phyloP scores from a whole-genome alignment of 2,888 invertebrate genomes.

The Xylophagus ater region DNA sequence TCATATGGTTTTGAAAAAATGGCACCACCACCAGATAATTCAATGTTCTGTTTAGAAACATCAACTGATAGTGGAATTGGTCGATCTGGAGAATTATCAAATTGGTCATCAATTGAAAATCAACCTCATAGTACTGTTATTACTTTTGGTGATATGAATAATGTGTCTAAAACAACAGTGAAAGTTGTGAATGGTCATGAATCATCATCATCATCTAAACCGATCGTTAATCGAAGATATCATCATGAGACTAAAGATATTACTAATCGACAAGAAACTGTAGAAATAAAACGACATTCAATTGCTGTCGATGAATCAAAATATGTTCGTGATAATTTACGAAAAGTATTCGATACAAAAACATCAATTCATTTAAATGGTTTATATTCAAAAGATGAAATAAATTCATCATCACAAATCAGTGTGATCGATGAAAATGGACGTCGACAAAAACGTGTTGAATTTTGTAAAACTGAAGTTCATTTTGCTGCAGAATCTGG shows the following conservation, averaged over 20 bases:
- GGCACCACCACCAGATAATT: constrained; percentile 32
- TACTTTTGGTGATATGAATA: constrained; percentile 27
- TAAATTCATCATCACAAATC: constrained; percentile 15
- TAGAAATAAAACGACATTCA: constrained; percentile 42
- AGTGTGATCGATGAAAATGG: constrained; percentile 34
- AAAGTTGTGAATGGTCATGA: constrained; percentile 12
- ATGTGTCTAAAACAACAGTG: constrained; percentile 11
- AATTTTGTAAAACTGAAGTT: constrained; percentile 79
- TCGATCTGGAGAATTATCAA: constrained; percentile 55
- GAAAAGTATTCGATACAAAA: constrained; percentile 26
- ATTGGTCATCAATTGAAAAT: constrained; percentile 32
- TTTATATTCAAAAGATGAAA: constrained; percentile 18
- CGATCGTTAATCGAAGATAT: constrained; percentile 19
- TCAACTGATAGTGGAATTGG: constrained; percentile 69
- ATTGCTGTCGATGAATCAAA: constrained; percentile 48
- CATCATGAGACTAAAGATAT: constrained; percentile 17
- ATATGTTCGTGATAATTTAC: constrained; percentile 36
- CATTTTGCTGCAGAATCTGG: constrained; percentile 81
- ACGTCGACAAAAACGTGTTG: constrained; percentile 58
- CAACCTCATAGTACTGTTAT: constrained; percentile 30
- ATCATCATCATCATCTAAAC: constrained; percentile 8
- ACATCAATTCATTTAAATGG: constrained; percentile 35
- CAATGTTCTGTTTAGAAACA: constrained; percentile 50
- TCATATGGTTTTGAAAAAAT: constrained; percentile 64
- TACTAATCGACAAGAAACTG: constrained; percentile 13